Conservation (phyloP, 2,113 vertebrate genomes). For the Pontoporia blainvillei region DNA sequence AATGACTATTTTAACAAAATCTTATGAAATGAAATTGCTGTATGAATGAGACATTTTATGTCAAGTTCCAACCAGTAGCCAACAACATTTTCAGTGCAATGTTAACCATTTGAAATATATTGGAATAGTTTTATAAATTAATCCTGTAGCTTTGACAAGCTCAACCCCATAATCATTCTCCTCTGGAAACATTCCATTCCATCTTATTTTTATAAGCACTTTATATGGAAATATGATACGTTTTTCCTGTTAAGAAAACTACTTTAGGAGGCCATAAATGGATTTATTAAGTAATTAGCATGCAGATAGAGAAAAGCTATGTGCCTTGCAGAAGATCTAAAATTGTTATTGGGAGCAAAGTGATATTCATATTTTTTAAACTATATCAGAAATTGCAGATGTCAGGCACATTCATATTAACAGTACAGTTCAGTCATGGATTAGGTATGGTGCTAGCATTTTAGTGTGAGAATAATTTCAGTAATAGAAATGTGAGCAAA, state of each 20-base stretch:
- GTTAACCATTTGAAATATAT: constrained; percentile 53
- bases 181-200: background rate
- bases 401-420: constrained; percentile 52
- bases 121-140: constrained; percentile 62
- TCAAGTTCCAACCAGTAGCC: constrained; percentile 27
- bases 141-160: constrained; percentile 27
- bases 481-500: constrained; percentile 53
- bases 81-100: constrained; percentile 30
- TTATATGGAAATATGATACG: constrained; percentile 26
- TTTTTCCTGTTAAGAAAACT: constrained; percentile 57
- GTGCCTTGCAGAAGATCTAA: background rate
- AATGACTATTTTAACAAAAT: constrained; percentile 50
- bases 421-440: constrained; percentile 6
- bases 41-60: constrained; percentile 41
- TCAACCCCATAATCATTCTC: constrained; percentile 21
- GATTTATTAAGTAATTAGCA: constrained; percentile 54
- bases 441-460: constrained; percentile 57
- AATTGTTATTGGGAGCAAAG: constrained; percentile 23
- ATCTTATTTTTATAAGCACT: constrained; percentile 58
- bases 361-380: constrained; percentile 47
- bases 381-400: constrained; percentile 46
- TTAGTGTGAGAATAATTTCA: constrained; percentile 51
- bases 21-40: constrained; percentile 29
- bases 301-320: constrained; percentile 46
- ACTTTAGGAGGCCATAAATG: constrained; percentile 47